Evolutionary conservation across 2,113 vertebrate genomes (phyloP).

Genomic region (Bubalus kerabau): DNA sequence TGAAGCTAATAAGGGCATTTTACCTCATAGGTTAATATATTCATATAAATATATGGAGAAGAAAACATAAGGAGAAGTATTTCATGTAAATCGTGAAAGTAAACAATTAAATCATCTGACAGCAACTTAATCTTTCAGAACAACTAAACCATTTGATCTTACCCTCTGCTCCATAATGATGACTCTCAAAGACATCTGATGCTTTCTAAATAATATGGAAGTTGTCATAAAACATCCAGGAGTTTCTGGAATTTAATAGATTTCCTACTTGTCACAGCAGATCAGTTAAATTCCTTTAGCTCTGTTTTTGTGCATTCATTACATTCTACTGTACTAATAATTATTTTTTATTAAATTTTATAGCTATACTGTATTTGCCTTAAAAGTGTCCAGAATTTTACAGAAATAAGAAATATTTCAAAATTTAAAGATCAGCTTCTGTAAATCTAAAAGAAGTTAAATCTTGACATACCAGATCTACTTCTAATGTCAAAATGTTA

Average conservation of each 20-base stretch:
- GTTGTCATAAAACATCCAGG: neutral
- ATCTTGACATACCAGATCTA: neutral
- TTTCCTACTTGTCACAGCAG: neutral
- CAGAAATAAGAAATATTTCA: neutral
- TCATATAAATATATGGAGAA: neutral
- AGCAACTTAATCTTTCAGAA: neutral
- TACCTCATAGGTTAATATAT: neutral
- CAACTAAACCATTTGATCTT: neutral
- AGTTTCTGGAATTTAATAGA: neutral
- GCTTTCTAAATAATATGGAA: neutral
- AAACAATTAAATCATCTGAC: neutral
- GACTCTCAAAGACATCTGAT: neutral
- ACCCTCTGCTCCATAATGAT: neutral
- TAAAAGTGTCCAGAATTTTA: neutral
- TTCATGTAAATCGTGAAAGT: neutral
- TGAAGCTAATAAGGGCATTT: neutral
- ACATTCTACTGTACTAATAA: neutral
- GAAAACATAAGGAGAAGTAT: neutral
- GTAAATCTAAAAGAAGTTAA: neutral
- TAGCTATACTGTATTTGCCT: neutral
- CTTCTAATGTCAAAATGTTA: neutral
- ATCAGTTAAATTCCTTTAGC: neutral
- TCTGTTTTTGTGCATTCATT: neutral
- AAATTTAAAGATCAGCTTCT: neutral
- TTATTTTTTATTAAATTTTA: neutral